Evolutionary conservation across 1,140 invertebrate species (phyloP).

Genomic region (Pogonognathellus flavescens): DNA sequence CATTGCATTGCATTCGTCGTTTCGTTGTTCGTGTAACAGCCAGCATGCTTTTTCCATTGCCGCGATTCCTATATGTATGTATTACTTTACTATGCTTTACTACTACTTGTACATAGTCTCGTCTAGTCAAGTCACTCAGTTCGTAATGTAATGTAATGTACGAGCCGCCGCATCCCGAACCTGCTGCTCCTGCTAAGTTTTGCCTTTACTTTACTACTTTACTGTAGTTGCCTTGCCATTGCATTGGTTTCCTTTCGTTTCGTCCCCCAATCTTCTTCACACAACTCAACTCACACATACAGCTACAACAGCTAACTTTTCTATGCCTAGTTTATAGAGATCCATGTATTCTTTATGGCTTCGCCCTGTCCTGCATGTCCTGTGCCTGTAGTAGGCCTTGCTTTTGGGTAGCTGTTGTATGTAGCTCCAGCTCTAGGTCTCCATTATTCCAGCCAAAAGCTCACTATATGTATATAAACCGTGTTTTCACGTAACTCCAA

Average conservation of each 20-base stretch:
- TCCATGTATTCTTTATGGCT: conserved; percentile 52
- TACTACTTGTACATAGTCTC: conserved; percentile 5
- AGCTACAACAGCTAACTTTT: conserved; percentile 12
- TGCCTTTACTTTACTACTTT: neutral
- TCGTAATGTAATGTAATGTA: conserved; percentile 47
- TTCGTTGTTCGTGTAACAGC: neutral
- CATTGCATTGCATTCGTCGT: conserved; percentile 23
- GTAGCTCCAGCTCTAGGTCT: neutral
- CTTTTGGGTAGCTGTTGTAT: neutral
- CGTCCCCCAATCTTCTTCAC: conserved; percentile 53
- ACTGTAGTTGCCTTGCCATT: conserved; percentile 8
- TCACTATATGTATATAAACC: neutral
- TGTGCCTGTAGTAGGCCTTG: neutral
- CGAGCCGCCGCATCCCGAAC: conserved; percentile 59
- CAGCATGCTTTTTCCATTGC: conserved; percentile 26
- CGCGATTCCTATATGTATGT: neutral
- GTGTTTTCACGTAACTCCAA: neutral
- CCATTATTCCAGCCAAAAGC: neutral
- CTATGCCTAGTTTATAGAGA: conserved; percentile 39
- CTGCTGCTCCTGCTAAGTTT: conserved; percentile 15
- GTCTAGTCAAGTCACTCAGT: conserved; percentile 33
- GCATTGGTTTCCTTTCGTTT: conserved; percentile 33
- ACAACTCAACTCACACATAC: conserved; percentile 12
- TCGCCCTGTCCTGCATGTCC: conserved; percentile 33
- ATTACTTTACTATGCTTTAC: neutral